Evolutionary conservation across 2,888 invertebrate species (phyloP).

Genomic region (Blomia tropicalis): DNA sequence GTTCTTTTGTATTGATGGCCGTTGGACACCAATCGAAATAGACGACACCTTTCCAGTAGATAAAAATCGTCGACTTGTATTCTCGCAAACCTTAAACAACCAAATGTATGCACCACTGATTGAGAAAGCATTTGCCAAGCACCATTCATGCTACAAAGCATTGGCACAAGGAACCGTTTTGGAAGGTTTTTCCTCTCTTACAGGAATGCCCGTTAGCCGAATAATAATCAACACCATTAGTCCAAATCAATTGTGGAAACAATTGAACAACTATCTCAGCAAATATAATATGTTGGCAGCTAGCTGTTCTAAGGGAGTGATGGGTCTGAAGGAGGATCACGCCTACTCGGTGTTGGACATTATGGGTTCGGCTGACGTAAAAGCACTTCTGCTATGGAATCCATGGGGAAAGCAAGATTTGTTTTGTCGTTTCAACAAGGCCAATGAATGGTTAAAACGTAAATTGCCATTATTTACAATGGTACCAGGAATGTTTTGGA

Average conservation of each 20-base stretch:
- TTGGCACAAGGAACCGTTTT: neutral
- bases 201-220: neutral
- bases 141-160: constrained; percentile 4
- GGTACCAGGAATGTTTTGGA: neutral
- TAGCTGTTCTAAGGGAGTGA: neutral
- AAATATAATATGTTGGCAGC: neutral
- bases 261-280: neutral
- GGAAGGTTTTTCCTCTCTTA: constrained; percentile 5
- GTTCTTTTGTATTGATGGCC: neutral
- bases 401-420: constrained; percentile 8
- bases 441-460: neutral
- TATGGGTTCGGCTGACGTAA: no score
- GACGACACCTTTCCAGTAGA: constrained; percentile 1
- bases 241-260: neutral
- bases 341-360: neutral
- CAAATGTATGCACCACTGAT: constrained; percentile 1
- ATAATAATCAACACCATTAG: neutral
- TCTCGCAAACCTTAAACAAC: neutral
- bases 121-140: constrained; percentile 12
- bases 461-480: neutral
- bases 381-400: neutral
- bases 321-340: neutral
- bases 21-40: neutral
- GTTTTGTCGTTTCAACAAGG: neutral
- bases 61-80: neutral